Evolutionary conservation across 2,113 vertebrate species (phyloP).

Genomic region (Cyanoramphus novaezelandiae): DNA sequence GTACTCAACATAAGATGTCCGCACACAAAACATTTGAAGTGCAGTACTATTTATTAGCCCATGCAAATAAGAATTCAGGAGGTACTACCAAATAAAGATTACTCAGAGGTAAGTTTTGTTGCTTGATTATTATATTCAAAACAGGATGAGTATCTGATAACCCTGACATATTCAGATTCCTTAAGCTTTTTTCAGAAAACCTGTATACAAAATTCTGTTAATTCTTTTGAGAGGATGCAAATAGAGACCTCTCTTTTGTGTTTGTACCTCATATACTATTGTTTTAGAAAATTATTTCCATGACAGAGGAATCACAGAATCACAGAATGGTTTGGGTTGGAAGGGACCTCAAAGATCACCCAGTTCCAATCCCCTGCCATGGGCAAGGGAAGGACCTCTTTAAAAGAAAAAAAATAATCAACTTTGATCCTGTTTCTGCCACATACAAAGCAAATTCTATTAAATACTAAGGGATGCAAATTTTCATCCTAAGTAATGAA

Average conservation of each 20-base stretch:
- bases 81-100: neutral
- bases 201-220: neutral
- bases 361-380: too few species aligned
- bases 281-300: neutral
- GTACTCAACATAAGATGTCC: neutral
- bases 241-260: neutral
- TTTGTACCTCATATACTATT: neutral
- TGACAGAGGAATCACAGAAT: neutral
- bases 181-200: neutral
- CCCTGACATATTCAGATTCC: neutral
- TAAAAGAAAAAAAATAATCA: neutral
- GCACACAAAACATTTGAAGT: neutral
- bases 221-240: neutral
- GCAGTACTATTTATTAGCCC: neutral
- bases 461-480: neutral
- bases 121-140: neutral
- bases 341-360: too few species aligned
- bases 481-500: neutral
- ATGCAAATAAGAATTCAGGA: neutral
- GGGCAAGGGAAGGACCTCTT: neutral
- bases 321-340: too few species aligned
- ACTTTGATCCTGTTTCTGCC: neutral
- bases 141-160: neutral
- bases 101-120: neutral
- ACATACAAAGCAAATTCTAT: neutral